Conservation (phyloP, 2,797 vertebrate genomes). For the Peromyscus melanophrys region DNA sequence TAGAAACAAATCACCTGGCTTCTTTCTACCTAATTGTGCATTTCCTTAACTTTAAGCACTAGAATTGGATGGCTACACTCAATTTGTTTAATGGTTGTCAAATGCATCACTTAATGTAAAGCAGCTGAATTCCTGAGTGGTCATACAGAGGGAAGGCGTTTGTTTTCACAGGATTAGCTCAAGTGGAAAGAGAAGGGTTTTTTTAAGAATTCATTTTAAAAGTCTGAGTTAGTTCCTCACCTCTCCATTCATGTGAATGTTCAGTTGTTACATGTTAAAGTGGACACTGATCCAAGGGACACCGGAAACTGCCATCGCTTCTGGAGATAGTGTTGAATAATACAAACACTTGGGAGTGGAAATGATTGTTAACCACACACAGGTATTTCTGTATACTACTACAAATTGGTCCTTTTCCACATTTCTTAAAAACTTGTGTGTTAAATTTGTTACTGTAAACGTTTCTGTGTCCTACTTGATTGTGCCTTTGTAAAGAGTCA, state of each 20-base stretch:
- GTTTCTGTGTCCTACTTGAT: slow-evolving; percentile 34
- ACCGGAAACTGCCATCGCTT: background rate
- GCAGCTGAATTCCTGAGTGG: slow-evolving; percentile 31
- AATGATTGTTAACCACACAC: slow-evolving; percentile 45
- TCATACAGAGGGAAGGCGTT: background rate
- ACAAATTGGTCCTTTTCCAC: slow-evolving; percentile 43
- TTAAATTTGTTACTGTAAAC: slow-evolving; percentile 58
- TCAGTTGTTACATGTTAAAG: background rate
- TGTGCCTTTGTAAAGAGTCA: slow-evolving; percentile 74
- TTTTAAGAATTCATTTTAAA: slow-evolving; percentile 36
- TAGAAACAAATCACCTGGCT: slow-evolving; percentile 5
- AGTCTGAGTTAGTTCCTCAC: slow-evolving; percentile 58
- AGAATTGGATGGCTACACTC: slow-evolving; percentile 10
- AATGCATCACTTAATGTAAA: slow-evolving; percentile 37
- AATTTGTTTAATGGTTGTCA: slow-evolving; percentile 49
- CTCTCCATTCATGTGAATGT: slow-evolving; percentile 20
- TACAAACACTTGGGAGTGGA: slow-evolving; percentile 19
- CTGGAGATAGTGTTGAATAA: slow-evolving; percentile 50
- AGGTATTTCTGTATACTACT: slow-evolving; percentile 37
- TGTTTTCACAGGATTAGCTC: slow-evolving; percentile 53
- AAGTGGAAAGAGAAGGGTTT: slow-evolving; percentile 52
- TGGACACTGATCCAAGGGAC: slow-evolving; percentile 8
- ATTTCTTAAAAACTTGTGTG: slow-evolving; percentile 55
- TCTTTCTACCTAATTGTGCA: slow-evolving; percentile 20
- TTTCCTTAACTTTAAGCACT: slow-evolving; percentile 53